Evolutionary conservation across 1,140 invertebrate genomes (phyloP), one percentile per base, ranked within the genome.

Genomic region (Agrilus planipennis): DNA sequence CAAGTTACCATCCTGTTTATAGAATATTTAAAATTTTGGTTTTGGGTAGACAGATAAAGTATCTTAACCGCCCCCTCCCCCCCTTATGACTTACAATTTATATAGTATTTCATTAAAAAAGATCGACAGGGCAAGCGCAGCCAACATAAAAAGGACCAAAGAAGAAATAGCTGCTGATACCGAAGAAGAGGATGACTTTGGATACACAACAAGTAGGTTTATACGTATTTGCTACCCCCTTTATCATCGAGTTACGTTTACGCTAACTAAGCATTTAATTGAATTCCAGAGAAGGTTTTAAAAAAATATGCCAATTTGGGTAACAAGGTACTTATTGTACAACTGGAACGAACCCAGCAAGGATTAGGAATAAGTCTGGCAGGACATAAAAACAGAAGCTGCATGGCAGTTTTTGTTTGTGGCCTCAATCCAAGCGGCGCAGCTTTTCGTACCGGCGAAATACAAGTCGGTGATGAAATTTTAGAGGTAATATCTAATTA

Each of bases 391-490:
- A 91, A 97, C 60, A 73, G 92, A 12, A 88, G 81, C 53, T 84
- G 87, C 52, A 97, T 97, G 90, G 88, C 87, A 15, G 90, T 94
- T 28, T 96, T 95, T 65, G 79, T 99, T 21, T 93, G 90, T 51
- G 94, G 91, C 5, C 72, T 99, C 12, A 83, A 96, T 65, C 88
- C 91, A 0, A 81, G 80, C 1, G 91, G 92, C 15, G 69, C 78
- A 0, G 83, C 89, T 22, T 76, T 64, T 39, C 77, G 77, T 44
- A 76, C 81, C 19, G 80, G 82, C 3, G 69, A 79, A 5, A 74
- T 99, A 2, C 71, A 79, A 55, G 77, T 95, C 19, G 94, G 93
- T 1, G 95, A 99, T 61, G 92, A 98, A 64, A 83, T 99, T 46
- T 67, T 97, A 9, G 92, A 97, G 74, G 89, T 92, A 31, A 6